A percentile compares a stretch with the other conserved stretches of the same genome.
phyloP scores from a whole-genome alignment of 2,113 vertebrate genomes.

The Bufo bufo region DNA sequence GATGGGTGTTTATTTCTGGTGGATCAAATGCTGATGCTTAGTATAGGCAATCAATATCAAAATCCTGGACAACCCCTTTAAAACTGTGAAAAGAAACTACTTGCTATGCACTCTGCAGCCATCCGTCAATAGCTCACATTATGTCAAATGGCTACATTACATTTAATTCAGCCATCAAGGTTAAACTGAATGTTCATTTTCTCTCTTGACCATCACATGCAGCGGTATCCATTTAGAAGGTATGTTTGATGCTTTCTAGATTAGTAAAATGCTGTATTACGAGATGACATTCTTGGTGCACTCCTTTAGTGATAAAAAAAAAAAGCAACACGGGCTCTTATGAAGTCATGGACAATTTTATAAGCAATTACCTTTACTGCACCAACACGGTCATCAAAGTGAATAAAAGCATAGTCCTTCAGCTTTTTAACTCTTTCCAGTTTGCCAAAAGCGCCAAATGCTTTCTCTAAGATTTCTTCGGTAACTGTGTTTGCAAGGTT shows the following conservation, averaged over 20 bases:
- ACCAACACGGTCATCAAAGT: constrained; percentile 93
- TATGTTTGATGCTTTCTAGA: too few species aligned
- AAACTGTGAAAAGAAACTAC: not conserved
- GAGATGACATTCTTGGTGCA: not conserved
- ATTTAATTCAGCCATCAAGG: too few species aligned
- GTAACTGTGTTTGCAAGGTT: constrained; percentile 95
- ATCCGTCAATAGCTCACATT: not conserved
- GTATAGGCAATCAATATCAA: too few species aligned
- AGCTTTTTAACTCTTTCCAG: constrained; percentile 98
- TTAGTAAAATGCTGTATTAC: too few species aligned
- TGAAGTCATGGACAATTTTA: too few species aligned
- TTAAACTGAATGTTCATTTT: not conserved
- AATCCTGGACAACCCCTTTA: too few species aligned
- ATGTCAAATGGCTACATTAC: not conserved
- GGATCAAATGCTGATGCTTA: too few species aligned
- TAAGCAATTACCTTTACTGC: constrained; percentile 87
- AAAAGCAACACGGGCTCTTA: too few species aligned
- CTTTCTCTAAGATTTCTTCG: constrained; percentile 93
- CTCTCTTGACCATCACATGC: not conserved
- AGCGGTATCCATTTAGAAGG: not conserved
- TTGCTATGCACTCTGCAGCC: not conserved
- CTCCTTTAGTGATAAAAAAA: not conserved
- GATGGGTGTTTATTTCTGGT: too few species aligned
- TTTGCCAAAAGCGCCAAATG: constrained; percentile 92
- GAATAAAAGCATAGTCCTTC: constrained; percentile 98